Percentiles rank a stretch among this genome's conserved stretches.
Conservation (phyloP, 2,888 invertebrate species). For the Synergus umbraculus region DNA sequence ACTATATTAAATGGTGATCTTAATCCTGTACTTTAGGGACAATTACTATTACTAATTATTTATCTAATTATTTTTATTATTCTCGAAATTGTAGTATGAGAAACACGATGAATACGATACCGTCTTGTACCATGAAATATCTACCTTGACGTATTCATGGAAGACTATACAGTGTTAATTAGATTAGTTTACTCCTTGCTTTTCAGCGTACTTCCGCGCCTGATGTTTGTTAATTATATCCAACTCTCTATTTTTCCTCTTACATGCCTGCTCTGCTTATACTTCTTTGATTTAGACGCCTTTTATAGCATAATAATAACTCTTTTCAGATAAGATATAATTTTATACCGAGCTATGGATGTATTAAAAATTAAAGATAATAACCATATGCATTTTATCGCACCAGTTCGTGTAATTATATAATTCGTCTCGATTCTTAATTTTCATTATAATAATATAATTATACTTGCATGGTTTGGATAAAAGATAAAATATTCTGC, state of each 20-base stretch:
- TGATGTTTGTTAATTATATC: slow-evolving; percentile 60
- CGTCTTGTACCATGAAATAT: neutral
- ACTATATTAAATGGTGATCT: no score
- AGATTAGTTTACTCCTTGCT: slow-evolving; percentile 55
- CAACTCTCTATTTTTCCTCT: slow-evolving; percentile 53
- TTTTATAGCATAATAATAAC: slow-evolving; percentile 43
- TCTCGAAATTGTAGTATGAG: neutral
- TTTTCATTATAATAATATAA: slow-evolving; percentile 29
- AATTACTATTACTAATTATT: neutral
- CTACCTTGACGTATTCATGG: slow-evolving; percentile 8
- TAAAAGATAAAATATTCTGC: neutral
- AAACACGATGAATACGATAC: neutral
- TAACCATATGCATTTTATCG: slow-evolving; percentile 18
- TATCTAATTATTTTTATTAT: slow-evolving; percentile 9
- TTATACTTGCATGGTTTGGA: neutral
- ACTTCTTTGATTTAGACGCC: slow-evolving; percentile 47
- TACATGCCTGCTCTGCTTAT: slow-evolving; percentile 37
- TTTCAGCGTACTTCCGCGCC: slow-evolving; percentile 59
- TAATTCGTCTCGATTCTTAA: neutral
- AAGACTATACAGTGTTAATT: slow-evolving; percentile 47
- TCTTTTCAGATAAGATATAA: slow-evolving; percentile 31
- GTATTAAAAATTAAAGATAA: slow-evolving; percentile 24
- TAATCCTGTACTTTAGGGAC: neutral
- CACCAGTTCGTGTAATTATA: slow-evolving; percentile 18
- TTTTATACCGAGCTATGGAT: slow-evolving; percentile 24